Percentiles rank a stretch among this genome's conserved stretches.
Conservation (phyloP, 2,797 vertebrate species). For the Apogon talboti region DNA sequence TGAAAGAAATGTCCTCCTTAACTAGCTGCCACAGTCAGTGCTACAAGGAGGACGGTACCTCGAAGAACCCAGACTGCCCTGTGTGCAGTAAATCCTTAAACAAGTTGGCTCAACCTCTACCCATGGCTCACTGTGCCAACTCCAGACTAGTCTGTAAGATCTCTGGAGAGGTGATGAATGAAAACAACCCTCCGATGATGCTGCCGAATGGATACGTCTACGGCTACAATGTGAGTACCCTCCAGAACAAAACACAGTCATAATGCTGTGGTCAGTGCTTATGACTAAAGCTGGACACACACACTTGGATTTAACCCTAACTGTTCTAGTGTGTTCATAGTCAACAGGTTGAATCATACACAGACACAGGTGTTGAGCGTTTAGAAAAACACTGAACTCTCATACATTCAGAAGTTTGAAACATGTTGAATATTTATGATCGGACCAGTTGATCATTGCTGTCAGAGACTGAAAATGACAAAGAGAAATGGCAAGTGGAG, state of each 20-base stretch:
- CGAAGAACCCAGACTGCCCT: conserved; percentile 98
- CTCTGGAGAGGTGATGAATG: conserved; percentile 99
- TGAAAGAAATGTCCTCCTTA: conserved; percentile 72
- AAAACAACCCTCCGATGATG: conserved; percentile 99
- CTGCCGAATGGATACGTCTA: conserved; percentile 99
- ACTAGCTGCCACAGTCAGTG: conserved; percentile 89
- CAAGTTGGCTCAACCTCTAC: conserved; percentile 96
- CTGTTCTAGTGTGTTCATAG: too few species aligned
- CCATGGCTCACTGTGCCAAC: conserved; percentile 99
- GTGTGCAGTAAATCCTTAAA: conserved; percentile 99
- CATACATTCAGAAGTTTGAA: too few species aligned
- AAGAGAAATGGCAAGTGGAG: too few species aligned
- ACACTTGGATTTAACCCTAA: too few species aligned
- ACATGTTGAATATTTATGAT: too few species aligned
- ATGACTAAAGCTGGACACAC: too few species aligned
- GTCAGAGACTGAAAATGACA: too few species aligned
- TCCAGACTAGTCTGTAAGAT: conserved; percentile 99
- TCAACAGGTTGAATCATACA: too few species aligned
- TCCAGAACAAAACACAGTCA: not conserved
- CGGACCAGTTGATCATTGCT: too few species aligned
- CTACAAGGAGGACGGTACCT: conserved; percentile 98
- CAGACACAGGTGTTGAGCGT: too few species aligned
- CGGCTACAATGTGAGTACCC: conserved; percentile 95
- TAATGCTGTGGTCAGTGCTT: not conserved
- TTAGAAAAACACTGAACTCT: too few species aligned